A percentile compares a stretch with the other conserved stretches of the same genome.
Conservation (phyloP, 1,140 invertebrate species). For the Leptinotarsa texana region DNA sequence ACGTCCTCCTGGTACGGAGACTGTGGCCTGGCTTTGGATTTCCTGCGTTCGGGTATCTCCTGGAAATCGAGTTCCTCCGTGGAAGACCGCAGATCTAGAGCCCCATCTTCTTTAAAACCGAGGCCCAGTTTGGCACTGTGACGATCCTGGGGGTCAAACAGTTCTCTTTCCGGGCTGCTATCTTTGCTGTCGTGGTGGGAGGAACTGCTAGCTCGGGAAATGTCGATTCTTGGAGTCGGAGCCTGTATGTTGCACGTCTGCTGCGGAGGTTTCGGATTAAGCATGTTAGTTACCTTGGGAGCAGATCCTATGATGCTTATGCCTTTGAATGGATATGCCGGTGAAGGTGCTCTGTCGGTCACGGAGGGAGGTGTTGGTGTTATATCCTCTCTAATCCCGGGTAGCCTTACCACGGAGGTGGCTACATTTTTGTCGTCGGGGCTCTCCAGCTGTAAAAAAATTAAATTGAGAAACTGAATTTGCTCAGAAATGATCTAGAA, state of each 20-base stretch:
- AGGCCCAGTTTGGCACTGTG: constrained; percentile 56
- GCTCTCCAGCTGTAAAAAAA: constrained; percentile 58
- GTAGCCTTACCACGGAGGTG: constrained; percentile 60
- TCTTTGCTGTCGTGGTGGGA: constrained; percentile 83
- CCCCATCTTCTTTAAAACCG: constrained; percentile 77
- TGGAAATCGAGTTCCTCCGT: constrained; percentile 83
- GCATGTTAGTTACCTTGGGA: constrained; percentile 26
- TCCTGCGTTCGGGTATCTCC: constrained; percentile 64
- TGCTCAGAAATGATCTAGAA: too few relatives aligned
- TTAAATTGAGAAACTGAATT: too few relatives aligned
- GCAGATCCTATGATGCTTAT: constrained; percentile 49
- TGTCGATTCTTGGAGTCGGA: constrained; percentile 81
- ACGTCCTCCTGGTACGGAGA: constrained; percentile 44
- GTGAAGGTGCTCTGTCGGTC: constrained; percentile 31
- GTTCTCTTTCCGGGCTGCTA: constrained; percentile 76
- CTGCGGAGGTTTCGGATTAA: constrained; percentile 50
- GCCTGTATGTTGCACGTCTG: constrained; percentile 63
- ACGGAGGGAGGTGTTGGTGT: constrained; percentile 57
- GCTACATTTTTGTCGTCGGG: constrained; percentile 62
- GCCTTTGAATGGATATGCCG: constrained; percentile 32
- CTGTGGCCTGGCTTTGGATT: constrained; percentile 55
- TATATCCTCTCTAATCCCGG: constrained; percentile 70
- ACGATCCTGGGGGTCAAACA: constrained; percentile 59
- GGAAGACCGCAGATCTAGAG: constrained; percentile 78
- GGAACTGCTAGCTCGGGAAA: constrained; percentile 82